Evolutionary conservation across 2,113 vertebrate species (phyloP).

Genomic region (Hymenochirus boettgeri): DNA sequence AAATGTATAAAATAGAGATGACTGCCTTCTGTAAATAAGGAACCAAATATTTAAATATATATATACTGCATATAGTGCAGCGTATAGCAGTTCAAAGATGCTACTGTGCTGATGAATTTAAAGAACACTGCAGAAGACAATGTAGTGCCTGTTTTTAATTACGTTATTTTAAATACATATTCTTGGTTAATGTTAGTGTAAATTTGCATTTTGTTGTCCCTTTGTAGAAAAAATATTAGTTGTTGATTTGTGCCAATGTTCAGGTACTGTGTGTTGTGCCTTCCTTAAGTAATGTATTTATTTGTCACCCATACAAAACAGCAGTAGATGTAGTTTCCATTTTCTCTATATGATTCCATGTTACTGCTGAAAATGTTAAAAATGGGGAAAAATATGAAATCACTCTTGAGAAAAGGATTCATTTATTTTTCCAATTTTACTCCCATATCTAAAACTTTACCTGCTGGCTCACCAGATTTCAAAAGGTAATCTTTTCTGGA

Average conservation of each 20-base stretch:
- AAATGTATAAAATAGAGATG: constrained; percentile 56
- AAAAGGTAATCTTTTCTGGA: background rate
- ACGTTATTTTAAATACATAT: too few relatives aligned
- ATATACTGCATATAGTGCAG: constrained; percentile 48
- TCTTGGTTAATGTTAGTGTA: background rate
- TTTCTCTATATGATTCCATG: too few relatives aligned
- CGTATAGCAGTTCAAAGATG: constrained; percentile 30
- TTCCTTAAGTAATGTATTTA: too few relatives aligned
- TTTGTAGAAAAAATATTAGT: background rate
- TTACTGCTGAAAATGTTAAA: too few relatives aligned
- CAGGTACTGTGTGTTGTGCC: too few relatives aligned
- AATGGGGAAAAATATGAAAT: too few relatives aligned
- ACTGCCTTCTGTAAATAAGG: constrained; percentile 60
- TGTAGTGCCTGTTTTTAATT: background rate
- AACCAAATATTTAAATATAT: constrained; percentile 54
- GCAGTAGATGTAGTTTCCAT: too few relatives aligned
- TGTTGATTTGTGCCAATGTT: too few relatives aligned
- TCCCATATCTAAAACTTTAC: background rate
- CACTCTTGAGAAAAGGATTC: too few relatives aligned
- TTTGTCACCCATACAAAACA: too few relatives aligned
- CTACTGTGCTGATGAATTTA: background rate
- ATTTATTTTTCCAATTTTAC: too few relatives aligned
- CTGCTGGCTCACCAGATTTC: background rate
- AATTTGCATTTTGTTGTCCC: background rate
- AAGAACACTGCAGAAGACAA: background rate